Base-by-base conservation (phyloP, 2,797 vertebrate species). In the Psittacula derbiana region DNA sequence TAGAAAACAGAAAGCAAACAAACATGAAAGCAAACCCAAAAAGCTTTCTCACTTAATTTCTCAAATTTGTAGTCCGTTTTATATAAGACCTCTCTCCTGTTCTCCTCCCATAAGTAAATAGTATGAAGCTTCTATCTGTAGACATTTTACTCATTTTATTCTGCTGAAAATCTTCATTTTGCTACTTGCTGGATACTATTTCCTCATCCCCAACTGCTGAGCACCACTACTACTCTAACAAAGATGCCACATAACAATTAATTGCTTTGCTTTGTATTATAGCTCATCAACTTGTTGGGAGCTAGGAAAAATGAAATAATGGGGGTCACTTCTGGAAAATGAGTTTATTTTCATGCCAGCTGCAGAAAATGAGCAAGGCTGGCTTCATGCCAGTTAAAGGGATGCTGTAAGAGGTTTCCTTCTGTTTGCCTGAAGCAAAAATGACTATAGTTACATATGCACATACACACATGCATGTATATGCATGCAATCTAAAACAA, bases 341-440 rank as follows among this genome's bases (percentile, higher is more conserved):
- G 97, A 97, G 97, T 98, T 98, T 97, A 97, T 97, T 96, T 97
- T 97, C 95, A 97, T 97, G 97, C 97, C 97, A 98, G 97, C 97
- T 98, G 97, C 97, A 97, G 97, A 97, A 97, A 97, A 98, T 97
- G 96, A 96, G 65, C 91, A 97, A 88, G 94, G 86, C 69, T 98
- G 97, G 97, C 97, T 96, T 91, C 43, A 36, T 95, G 97, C 97
- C 97, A 97, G 88, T 96, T 95, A 95, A 92, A 95, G 78, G 85
- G 95, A 95, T 57, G 23, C 86, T 96, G 44, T 88, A 91, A 96
- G 83, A 85, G 94, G 21, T 91, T 93, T 95, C 18, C 47, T 93
- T 95, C 93, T 93, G 90, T 69, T 94, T 96, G 92, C 73, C 64
- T 94, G 69, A 76, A 93, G 84, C 76, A 89, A 81, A 96, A 98